A percentile compares a stretch with the other conserved stretches of the same genome.
phyloP scores from a whole-genome alignment of 2,888 invertebrate species.

The Urechis unicinctus region DNA sequence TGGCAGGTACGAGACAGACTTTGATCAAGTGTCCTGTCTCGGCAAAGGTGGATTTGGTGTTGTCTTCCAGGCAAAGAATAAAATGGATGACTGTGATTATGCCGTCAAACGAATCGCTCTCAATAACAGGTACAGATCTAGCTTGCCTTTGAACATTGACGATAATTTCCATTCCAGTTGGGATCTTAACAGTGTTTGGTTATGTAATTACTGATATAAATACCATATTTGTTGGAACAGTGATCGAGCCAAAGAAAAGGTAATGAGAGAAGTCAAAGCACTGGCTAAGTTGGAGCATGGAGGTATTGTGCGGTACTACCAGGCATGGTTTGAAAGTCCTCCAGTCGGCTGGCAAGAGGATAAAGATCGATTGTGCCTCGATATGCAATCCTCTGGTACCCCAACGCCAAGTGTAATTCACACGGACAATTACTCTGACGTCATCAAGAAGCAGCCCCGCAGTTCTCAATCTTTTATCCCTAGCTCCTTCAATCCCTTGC shows the following conservation, averaged over 20 bases:
- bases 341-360: constrained; percentile 81
- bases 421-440: not conserved
- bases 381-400: not conserved
- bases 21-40: constrained; percentile 53
- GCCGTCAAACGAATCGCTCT: constrained; percentile 90
- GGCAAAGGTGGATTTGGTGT: constrained; percentile 85
- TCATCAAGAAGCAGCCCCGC: not conserved
- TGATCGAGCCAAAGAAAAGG: constrained; percentile 73
- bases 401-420: not conserved
- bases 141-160: not conserved
- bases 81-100: constrained; percentile 87
- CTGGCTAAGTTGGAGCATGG: constrained; percentile 89
- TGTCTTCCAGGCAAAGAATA: constrained; percentile 89
- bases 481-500: not conserved
- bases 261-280: constrained; percentile 89
- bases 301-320: constrained; percentile 91
- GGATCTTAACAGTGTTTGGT: not conserved
- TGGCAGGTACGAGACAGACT: constrained; percentile 75
- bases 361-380: constrained; percentile 57
- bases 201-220: not conserved
- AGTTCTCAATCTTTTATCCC: not conserved
- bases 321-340: constrained; percentile 91
- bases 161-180: no score
- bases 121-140: constrained; percentile 56
- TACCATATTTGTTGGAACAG: constrained; percentile 52